phyloP scores from a whole-genome alignment of 2,888 invertebrate genomes.

The Aphrophora alni region DNA sequence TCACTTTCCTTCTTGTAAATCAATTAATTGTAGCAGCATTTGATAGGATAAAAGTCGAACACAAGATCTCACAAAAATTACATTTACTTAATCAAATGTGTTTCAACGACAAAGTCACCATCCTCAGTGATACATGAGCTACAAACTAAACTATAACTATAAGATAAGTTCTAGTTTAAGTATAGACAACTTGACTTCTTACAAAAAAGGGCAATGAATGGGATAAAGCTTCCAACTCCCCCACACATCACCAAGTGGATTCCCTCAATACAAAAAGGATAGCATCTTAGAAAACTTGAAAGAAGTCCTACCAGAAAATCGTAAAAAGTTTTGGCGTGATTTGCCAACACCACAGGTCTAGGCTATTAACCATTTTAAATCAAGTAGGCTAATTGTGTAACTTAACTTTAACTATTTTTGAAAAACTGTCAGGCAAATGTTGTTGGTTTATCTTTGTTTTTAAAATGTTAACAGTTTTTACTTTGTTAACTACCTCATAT shows the following conservation, averaged over 20 bases:
- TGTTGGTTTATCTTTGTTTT: conserved; percentile 12
- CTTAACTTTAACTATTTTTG: too few relatives aligned
- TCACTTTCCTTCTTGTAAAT: too few relatives aligned
- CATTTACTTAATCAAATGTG: too few relatives aligned
- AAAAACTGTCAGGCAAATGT: conserved; percentile 10
- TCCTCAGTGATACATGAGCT: too few relatives aligned
- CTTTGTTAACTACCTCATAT: conserved; percentile 15
- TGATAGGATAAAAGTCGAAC: too few relatives aligned
- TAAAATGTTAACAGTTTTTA: conserved; percentile 4
- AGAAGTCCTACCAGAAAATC: background rate
- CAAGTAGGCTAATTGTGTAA: too few relatives aligned
- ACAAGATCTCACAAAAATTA: too few relatives aligned
- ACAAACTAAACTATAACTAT: too few relatives aligned
- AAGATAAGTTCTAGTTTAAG: too few relatives aligned
- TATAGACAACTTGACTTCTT: conserved; percentile 15
- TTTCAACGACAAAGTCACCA: too few relatives aligned
- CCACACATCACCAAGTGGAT: background rate
- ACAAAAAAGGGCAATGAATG: background rate
- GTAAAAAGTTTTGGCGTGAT: background rate
- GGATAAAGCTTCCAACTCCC: background rate
- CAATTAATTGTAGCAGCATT: too few relatives aligned
- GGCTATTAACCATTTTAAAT: background rate
- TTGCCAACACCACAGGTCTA: background rate
- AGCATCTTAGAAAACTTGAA: background rate
- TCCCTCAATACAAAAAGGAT: background rate